Evolutionary conservation across 2,888 invertebrate species (phyloP).

Genomic region (Zootermopsis nevadensis): DNA sequence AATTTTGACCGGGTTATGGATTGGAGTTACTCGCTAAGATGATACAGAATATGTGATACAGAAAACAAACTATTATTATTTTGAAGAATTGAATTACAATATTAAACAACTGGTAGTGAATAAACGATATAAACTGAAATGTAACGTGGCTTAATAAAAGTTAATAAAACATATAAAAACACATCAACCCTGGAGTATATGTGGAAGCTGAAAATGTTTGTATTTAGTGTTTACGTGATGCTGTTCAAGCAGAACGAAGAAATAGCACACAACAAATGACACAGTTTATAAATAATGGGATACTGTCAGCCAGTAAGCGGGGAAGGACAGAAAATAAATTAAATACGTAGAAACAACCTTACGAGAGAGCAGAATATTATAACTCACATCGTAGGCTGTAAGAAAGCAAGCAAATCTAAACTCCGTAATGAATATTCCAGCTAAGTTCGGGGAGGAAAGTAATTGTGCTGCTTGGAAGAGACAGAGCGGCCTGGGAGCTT

Average conservation of each 20-base stretch:
- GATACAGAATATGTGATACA: too few species aligned
- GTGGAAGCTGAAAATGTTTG: too few species aligned
- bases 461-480: not conserved
- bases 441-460: not conserved
- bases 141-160: too few species aligned
- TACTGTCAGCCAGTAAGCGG: not conserved
- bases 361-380: not conserved
- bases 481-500: not conserved
- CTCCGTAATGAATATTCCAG: not conserved
- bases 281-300: not conserved
- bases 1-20: too few species aligned
- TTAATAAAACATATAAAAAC: too few species aligned
- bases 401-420: not conserved
- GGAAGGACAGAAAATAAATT: not conserved
- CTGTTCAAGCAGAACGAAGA: not conserved
- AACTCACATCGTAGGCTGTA: not conserved
- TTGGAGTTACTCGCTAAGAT: too few species aligned
- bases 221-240: too few species aligned
- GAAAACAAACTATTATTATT: too few species aligned
- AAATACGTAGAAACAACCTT: not conserved
- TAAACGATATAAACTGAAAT: too few species aligned
- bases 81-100: too few species aligned
- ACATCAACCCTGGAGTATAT: too few species aligned
- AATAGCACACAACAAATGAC: not conserved
- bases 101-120: too few species aligned